These are phyloP conservation scores for Alitta virens DNA, from an alignment of 2,888 invertebrate genomes.

Conservation along the genomic window DNA sequence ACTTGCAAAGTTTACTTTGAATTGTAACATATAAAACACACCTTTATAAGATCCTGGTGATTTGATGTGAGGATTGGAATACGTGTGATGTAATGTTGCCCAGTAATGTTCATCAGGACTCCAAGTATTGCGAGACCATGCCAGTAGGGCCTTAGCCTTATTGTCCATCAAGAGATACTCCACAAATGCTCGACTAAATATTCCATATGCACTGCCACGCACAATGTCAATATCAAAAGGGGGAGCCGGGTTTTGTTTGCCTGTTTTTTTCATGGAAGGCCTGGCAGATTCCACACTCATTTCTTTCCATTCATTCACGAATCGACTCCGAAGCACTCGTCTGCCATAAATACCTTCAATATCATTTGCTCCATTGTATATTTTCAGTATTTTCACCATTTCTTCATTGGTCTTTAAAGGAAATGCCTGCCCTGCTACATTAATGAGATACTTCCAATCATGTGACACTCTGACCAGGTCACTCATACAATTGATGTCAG, in stretches of 20 bases:
- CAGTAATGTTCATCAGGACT: conserved; percentile 56
- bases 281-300: conserved; percentile 20
- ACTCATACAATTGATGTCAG: conserved; percentile 48
- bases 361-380: conserved; percentile 54
- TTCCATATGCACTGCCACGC: conserved; percentile 53
- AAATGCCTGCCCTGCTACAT: conserved; percentile 52
- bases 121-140: conserved; percentile 46
- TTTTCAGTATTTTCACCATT: conserved; percentile 49
- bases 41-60: conserved; percentile 50
- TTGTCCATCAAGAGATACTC: conserved; percentile 41
- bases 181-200: conserved; percentile 50
- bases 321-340: conserved; percentile 31
- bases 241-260: conserved; percentile 26
- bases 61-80: conserved; percentile 38
- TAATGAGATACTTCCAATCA: conserved; percentile 53
- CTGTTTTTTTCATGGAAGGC: conserved; percentile 31
- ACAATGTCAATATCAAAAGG: conserved; percentile 39
- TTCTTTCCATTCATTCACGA: conserved; percentile 29
- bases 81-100: conserved; percentile 49
- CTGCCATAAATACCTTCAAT: conserved; percentile 49
- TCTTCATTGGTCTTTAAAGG: conserved; percentile 53
- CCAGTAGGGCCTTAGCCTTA: conserved; percentile 40
- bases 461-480: conserved; percentile 33
- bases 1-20: too few relatives aligned
- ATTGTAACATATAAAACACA: too few relatives aligned